A percentile compares a stretch with the other conserved stretches of the same genome.
Evolutionary conservation across 2,888 invertebrate species (phyloP).

Genomic region (Platycheirus rosarum): DNA sequence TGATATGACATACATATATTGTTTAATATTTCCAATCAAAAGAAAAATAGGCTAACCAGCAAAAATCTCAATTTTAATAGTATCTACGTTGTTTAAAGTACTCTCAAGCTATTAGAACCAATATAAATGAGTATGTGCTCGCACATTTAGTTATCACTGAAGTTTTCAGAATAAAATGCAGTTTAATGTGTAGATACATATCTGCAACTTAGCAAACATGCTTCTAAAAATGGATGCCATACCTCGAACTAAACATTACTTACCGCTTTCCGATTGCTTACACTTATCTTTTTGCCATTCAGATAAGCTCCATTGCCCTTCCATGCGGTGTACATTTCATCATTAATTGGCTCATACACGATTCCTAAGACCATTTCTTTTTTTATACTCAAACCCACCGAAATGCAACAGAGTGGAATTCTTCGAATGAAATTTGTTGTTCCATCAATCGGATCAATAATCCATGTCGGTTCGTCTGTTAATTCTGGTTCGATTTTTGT

Average conservation of each 20-base stretch:
- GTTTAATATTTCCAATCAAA: no score
- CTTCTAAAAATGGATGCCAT: conserved; percentile 8
- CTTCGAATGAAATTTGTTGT: conserved; percentile 91
- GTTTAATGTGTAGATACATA: no score
- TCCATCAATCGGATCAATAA: conserved; percentile 94
- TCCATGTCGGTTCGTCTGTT: conserved; percentile 92
- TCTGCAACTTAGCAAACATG: no score
- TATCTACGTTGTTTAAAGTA: no score
- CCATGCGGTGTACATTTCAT: conserved; percentile 89
- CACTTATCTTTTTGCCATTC: conserved; percentile 86
- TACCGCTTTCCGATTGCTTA: conserved; percentile 79
- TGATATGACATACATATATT: no score
- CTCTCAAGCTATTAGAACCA: no score
- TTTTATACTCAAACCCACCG: conserved; percentile 85
- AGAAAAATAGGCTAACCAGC: no score
- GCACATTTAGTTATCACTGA: no score
- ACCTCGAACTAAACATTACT: conserved; percentile 58
- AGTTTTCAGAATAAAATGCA: no score
- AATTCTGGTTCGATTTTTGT: conserved; percentile 81
- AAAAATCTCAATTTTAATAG: no score
- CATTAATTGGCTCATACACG: conserved; percentile 89
- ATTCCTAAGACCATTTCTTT: conserved; percentile 87
- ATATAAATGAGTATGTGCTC: no score
- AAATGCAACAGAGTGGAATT: conserved; percentile 88
- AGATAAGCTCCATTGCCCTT: conserved; percentile 89